phyloP scores from a whole-genome alignment of 2,113 vertebrate species.

The Xenopus borealis region DNA sequence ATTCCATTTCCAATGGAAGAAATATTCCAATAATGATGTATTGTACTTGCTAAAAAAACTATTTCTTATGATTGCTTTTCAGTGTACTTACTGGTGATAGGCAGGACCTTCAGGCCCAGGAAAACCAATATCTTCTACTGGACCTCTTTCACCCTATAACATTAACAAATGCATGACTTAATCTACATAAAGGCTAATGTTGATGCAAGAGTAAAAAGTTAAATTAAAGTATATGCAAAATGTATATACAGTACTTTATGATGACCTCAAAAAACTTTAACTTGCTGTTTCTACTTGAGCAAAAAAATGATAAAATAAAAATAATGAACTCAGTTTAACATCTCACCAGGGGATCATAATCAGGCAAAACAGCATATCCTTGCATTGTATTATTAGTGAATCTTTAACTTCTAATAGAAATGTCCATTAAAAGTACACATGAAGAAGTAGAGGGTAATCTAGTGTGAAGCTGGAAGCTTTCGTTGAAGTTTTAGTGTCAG shows the following conservation, averaged over 20 bases:
- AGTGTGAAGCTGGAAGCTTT: background rate
- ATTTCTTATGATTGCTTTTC: too few relatives aligned
- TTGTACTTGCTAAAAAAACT: too few relatives aligned
- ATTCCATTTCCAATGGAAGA: background rate
- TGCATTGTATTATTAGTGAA: background rate
- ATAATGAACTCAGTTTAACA: background rate
- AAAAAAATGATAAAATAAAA: conserved; percentile 1
- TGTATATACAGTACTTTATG: background rate
- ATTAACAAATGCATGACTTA: conserved; percentile 2
- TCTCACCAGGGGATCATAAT: background rate
- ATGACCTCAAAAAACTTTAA: background rate
- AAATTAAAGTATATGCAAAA: too few relatives aligned
- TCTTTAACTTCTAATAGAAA: background rate
- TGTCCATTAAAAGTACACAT: background rate
- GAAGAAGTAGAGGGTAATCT: conserved; percentile 3
- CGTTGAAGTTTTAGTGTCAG: background rate
- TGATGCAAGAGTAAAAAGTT: too few relatives aligned
- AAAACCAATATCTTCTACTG: conserved; percentile 89
- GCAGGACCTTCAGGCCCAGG: conserved; percentile 90
- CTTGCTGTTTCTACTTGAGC: background rate
- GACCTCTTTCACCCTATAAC: conserved; percentile 86
- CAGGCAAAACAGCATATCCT: background rate
- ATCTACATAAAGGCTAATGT: background rate
- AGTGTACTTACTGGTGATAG: conserved; percentile 77
- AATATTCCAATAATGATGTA: background rate